Base-by-base conservation (phyloP, 2,888 invertebrate genomes). In the Cybosia mesomella region DNA sequence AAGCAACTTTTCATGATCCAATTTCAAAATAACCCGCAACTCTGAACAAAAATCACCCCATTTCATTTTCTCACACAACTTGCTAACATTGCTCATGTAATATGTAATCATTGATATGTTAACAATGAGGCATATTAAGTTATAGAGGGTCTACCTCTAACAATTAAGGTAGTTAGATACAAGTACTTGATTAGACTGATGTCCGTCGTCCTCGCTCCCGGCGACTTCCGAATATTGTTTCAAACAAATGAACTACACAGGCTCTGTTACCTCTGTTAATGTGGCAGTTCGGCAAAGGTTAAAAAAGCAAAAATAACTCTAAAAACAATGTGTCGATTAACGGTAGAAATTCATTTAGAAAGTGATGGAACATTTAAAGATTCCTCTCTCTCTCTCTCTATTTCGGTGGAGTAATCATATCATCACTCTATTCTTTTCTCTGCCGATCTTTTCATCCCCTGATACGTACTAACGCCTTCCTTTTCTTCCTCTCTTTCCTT, bases 161-260 rank as follows among this genome's bases (percentile, higher is more conserved):
- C 81, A 91, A 90, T 91, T 86, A 87, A 79, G 86, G 87, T 88
- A 89, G 89, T 89, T 89, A 86, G 79, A 78, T 74, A 66, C 71
- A 78, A 82, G 81, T 80, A 79, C 84, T 84, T 91, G 90, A 91
- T 91, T 90, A 89, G 87, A 86, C 81, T 85, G 87, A 87, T 87
- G 88, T 85, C 85, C 85, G 84, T 75, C 77, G 76, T 85, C 92
- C 92, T 90, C 86, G 92, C 93, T 85, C 72, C 87, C 79, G 92
- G 93, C 89, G 76, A 86, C 79, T 81, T 84, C 82, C 80, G 79
- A 76, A 86, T 88, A 89, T 89, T 89, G 89, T 91, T 90, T 85
- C 84, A 79, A 88, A 88, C 88, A 88, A 89, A 87, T 86, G 84
- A 83, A 75, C 71, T 71, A 72, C 64, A 73, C 34, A 61, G 65